A percentile compares a stretch with the other conserved stretches of the same genome.
These are phyloP conservation scores for Eustalomyia histrio DNA, from an alignment of 2,888 invertebrate genomes.

Conservation along the genomic window DNA sequence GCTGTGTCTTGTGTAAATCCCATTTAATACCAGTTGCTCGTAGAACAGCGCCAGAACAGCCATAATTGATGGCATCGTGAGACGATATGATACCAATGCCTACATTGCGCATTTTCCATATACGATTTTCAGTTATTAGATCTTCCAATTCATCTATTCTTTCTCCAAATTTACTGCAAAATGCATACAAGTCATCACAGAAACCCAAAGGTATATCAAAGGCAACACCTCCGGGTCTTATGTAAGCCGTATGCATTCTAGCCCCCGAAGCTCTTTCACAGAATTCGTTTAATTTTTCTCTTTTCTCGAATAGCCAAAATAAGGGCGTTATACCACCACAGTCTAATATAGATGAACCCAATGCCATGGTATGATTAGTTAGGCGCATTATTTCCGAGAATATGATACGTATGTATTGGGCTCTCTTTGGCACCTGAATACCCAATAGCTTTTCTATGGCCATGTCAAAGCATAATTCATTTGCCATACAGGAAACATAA, in stretches of 20 bases:
- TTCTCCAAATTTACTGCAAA: conserved; percentile 84
- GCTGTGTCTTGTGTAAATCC: conserved; percentile 90
- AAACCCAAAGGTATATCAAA: conserved; percentile 87
- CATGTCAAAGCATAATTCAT: conserved; percentile 88
- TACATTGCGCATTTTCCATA: conserved; percentile 86
- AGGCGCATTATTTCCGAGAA: conserved; percentile 89
- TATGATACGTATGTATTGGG: conserved; percentile 88
- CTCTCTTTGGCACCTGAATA: conserved; percentile 87
- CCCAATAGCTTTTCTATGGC: conserved; percentile 92
- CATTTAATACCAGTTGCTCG: conserved; percentile 91
- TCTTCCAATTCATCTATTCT: conserved; percentile 93
- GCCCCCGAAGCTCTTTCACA: conserved; percentile 91
- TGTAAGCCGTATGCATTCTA: conserved; percentile 90
- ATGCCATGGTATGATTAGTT: conserved; percentile 89
- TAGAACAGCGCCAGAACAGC: conserved; percentile 88
- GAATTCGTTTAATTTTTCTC: conserved; percentile 92
- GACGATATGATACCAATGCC: conserved; percentile 87
- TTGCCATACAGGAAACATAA: conserved; percentile 91
- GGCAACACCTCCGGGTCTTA: conserved; percentile 90
- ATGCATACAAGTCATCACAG: conserved; percentile 89
- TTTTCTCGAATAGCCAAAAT: conserved; percentile 94
- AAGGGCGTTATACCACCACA: conserved; percentile 93
- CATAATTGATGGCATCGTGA: conserved; percentile 87
- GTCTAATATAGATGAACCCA: conserved; percentile 88
- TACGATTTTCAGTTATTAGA: conserved; percentile 86